A percentile compares a stretch with the other conserved stretches of the same genome.
Evolutionary conservation across 2,113 vertebrate genomes (phyloP).

Genomic region (Orcinus orca): DNA sequence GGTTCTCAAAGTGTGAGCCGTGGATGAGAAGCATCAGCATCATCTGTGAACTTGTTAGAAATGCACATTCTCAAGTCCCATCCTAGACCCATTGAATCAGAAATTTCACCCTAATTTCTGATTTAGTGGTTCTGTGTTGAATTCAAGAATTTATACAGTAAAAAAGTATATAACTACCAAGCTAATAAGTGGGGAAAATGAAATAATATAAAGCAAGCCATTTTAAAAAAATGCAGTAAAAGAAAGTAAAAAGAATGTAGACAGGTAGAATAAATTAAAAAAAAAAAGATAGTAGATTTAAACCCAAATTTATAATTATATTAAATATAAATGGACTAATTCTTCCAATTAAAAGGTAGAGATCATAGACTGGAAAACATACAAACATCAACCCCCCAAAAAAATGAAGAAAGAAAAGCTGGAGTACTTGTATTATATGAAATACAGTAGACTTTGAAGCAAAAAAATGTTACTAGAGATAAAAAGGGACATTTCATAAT

Average conservation of each 20-base stretch:
- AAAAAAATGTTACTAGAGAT: background rate
- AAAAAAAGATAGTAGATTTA: background rate
- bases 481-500: background rate
- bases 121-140: background rate
- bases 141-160: background rate
- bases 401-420: background rate
- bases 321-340: slow-evolving; percentile 26
- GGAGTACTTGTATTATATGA: background rate
- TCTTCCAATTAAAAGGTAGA: slow-evolving; percentile 5
- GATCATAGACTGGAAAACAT: background rate
- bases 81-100: background rate
- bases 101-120: background rate
- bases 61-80: background rate
- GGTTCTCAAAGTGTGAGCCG: background rate
- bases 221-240: background rate
- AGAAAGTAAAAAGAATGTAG: background rate
- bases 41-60: background rate
- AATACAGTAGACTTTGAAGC: background rate
- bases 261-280: background rate
- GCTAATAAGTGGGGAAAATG: background rate
- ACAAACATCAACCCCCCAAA: background rate
- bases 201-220: background rate
- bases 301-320: background rate
- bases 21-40: background rate
- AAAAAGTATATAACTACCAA: background rate